Evolutionary conservation across 2,113 vertebrate genomes (phyloP), one percentile per base, ranked within the genome.

Genomic region (Octodon degus): DNA sequence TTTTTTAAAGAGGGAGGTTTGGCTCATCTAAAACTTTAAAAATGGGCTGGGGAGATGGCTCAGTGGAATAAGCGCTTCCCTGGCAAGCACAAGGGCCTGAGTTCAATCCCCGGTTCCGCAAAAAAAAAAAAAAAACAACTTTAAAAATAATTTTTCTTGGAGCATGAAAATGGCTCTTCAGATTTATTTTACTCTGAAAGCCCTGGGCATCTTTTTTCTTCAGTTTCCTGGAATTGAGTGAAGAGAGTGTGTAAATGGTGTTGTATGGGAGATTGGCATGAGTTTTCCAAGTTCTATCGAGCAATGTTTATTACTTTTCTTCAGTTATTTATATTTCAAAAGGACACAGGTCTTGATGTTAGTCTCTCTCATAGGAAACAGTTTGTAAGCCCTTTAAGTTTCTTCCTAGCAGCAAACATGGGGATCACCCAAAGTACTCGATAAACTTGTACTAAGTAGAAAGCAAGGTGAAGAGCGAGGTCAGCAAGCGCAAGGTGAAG

Each of bases 251-350:
- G 60, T 58, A 43, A 47, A 53, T 58, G 62, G 37, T 76, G 47
- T 47, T 67, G 30, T 14, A 37, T 2, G 7, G 40, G 50, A 87
- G 43, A 27, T 55, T 1, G 19, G 30, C 34, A 20, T 70, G 60
- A 11, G 37, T 67, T 84, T 86, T 84, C 40, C 16, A n/a, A 93
- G 80, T 93, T 85, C 81, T 82, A 47, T 34, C 91, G 68, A 80
- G 55, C 60, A 70, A 77, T 68, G 30, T 63, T 50, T 88, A 81
- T 88, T 80, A 32, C 25, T 91, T 93, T 70, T 70, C 60, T 50
- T 50, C 67, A 58, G 67, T 67, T 68, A 90, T 37, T 63, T 93
- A 4, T 50, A 90, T 95, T 92, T 96, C 88, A 53, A 68, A 95
- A 91, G 27, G 70, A 81, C 91, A 74, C 37, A 90, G 65, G 79